phyloP scores from a whole-genome alignment of 2,113 vertebrate species.

The Malurus cyaneus region DNA sequence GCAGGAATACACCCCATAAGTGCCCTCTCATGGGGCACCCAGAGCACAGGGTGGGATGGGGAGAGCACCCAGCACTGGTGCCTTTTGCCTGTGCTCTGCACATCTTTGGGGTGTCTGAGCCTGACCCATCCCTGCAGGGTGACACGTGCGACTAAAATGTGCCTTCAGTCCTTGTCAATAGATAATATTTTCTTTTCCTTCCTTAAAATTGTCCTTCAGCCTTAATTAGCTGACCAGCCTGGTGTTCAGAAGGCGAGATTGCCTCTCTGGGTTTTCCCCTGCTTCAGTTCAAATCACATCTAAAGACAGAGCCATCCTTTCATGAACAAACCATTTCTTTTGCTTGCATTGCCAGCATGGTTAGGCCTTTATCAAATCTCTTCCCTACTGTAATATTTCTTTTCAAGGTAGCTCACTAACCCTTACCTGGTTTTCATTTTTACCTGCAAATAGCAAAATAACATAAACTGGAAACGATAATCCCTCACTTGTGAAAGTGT shows the following conservation, averaged over 20 bases:
- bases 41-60: neutral
- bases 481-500: conserved; percentile 73
- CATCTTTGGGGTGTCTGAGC: neutral
- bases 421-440: conserved; percentile 69
- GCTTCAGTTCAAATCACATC: conserved; percentile 39
- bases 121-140: neutral
- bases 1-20: neutral
- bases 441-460: conserved; percentile 74
- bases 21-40: neutral
- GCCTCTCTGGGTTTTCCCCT: conserved; percentile 16
- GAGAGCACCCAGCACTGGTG: neutral
- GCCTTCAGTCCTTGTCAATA: neutral
- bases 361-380: conserved; percentile 31
- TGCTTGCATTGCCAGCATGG: neutral
- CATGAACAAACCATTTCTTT: conserved; percentile 49
- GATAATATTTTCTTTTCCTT: neutral
- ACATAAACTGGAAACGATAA: conserved; percentile 70
- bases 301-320: conserved; percentile 25
- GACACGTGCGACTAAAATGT: neutral
- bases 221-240: conserved; percentile 23
- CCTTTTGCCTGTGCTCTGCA: neutral
- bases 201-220: conserved; percentile 16
- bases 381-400: conserved; percentile 44
- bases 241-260: conserved; percentile 15
- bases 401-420: conserved; percentile 56